Evolutionary conservation across 1,140 invertebrate genomes (phyloP).

Genomic region (Pentalonia nigronervosa): DNA sequence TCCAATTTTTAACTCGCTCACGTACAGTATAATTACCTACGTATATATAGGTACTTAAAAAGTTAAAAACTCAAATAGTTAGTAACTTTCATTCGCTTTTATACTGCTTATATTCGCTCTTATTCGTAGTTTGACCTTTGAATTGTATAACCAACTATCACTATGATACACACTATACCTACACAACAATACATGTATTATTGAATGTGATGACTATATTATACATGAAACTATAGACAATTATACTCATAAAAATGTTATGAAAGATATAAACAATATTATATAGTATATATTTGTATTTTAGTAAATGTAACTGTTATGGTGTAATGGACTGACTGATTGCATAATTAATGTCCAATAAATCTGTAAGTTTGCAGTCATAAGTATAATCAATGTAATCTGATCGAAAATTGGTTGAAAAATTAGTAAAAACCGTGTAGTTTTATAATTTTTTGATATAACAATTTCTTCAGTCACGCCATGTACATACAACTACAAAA

Average conservation of each 20-base stretch:
- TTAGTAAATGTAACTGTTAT: background rate
- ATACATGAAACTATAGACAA: background rate
- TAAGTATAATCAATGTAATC: too few species aligned
- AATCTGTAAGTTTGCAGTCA: background rate
- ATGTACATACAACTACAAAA: background rate
- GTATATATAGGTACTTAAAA: background rate
- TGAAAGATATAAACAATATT: background rate
- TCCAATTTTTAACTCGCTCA: background rate
- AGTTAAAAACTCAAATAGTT: background rate
- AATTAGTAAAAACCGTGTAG: background rate
- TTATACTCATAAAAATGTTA: background rate
- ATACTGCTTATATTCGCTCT: background rate
- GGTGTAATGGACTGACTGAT: background rate
- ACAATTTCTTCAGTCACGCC: background rate
- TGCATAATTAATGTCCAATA: background rate
- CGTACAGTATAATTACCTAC: background rate
- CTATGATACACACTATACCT: background rate
- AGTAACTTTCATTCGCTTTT: background rate
- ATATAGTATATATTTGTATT: background rate
- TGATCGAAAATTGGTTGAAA: background rate
- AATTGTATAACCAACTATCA: background rate
- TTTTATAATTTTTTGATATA: background rate
- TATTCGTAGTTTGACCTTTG: background rate
- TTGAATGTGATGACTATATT: background rate
- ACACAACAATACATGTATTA: background rate